Percentiles rank a stretch among this genome's conserved stretches.
These are phyloP conservation scores for Diabrotica balteata DNA, from an alignment of 2,888 invertebrate species.

Conservation along the genomic window DNA sequence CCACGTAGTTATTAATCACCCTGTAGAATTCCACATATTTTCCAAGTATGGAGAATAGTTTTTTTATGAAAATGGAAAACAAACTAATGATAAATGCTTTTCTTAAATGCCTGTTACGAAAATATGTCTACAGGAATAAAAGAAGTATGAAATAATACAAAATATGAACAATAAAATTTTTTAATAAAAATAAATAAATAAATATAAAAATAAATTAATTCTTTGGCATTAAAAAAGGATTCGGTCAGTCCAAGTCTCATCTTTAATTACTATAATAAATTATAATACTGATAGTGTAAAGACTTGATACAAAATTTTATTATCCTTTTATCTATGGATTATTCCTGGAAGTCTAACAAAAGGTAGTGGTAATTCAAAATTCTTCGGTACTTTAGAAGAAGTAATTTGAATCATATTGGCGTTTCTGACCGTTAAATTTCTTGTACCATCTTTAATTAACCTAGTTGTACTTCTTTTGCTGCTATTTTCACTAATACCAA, in stretches of 20 bases:
- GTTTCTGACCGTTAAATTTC: slow-evolving; percentile 8
- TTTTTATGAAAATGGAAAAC: no score
- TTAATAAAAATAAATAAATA: slow-evolving; percentile 5
- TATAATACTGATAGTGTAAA: slow-evolving; percentile 3
- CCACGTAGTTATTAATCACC: no score
- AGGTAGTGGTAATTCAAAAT: slow-evolving; percentile 5
- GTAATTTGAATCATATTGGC: slow-evolving; percentile 2
- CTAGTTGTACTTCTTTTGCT: not conserved
- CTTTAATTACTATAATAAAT: not conserved
- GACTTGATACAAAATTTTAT: not conserved
- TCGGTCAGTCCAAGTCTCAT: not conserved
- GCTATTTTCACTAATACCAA: no score
- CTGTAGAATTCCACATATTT: no score
- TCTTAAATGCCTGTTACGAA: no score
- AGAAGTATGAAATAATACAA: no score
- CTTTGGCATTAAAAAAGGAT: slow-evolving; percentile 1
- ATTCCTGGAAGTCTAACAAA: not conserved
- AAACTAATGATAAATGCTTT: no score
- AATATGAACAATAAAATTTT: no score
- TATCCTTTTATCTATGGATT: no score
- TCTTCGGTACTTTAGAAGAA: not conserved
- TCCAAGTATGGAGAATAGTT: no score
- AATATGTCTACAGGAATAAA: no score
- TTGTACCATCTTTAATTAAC: not conserved
- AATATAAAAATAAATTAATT: not conserved